Evolutionary conservation across 1,140 invertebrate species (phyloP), one percentile per base, ranked within the genome.

Genomic region (Cotesia glomerata): DNA sequence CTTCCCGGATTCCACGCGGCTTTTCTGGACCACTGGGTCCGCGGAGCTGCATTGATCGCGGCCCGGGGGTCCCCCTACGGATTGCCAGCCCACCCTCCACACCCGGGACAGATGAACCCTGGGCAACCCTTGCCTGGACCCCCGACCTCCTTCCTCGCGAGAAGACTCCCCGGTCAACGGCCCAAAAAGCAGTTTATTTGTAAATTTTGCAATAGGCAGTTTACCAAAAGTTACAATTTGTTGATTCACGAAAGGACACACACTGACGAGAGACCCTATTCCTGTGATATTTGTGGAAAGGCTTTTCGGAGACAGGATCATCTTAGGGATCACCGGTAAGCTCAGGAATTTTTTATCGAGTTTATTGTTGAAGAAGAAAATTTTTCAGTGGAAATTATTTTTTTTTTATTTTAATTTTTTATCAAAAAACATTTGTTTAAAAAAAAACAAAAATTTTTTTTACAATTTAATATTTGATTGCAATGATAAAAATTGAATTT

Each of bases 201-300:
- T 88, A 95, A 96, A 84, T 98, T 94, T 83, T 98, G 97, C 87
- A 92, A 95, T 78, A 89, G 97, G 1, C 95, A 98, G 74, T 98
- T 98, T 83, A 98, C 97, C 56, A 98, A 98, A 84, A 97, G 95
- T 52, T 98, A 98, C 89, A 99, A 99, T 84, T 88, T 99, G 64
- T 89, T 98, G 58, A 98, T 98, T 45, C 96, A 98, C 84, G 96
- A 97, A 82, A 89, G 97, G 62, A 98, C 97, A 0, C 97, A 98
- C 82, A 98, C 97, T 0, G 95, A 98, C 82, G 97, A 98, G 85
- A 86, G 97, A 54, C 97, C 97, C 0, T 98, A 97, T 81, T 93
- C 95, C 0, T 98, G 97, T 84, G 96, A 98, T 80, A 96, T 98
- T 71, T 99, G 97, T 82, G 93, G 94, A 39, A 98, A 98, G 82